Conservation (phyloP, 1,140 invertebrate genomes). For the honey bee (Apis mellifera) region DNA sequence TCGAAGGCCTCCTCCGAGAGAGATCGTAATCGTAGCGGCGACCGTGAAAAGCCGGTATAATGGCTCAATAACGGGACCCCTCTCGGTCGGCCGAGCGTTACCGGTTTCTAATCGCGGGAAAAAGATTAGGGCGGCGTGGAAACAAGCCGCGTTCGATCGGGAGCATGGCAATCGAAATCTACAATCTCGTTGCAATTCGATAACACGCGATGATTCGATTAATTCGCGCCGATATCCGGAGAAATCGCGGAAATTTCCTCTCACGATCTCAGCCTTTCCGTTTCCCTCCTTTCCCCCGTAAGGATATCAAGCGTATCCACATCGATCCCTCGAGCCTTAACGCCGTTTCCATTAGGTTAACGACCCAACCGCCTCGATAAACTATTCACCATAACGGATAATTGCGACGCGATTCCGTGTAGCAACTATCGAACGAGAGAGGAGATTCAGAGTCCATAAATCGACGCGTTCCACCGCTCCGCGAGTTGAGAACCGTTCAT, state of each 20-base stretch:
- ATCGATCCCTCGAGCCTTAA: conserved; percentile 61
- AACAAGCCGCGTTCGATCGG: conserved; percentile 12
- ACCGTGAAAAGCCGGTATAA: conserved; percentile 33
- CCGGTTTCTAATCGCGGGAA: conserved; percentile 57
- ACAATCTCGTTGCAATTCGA: conserved; percentile 53
- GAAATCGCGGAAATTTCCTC: conserved; percentile 50
- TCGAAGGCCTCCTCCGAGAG: background rate
- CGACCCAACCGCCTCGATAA: conserved; percentile 58
- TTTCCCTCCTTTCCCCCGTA: conserved; percentile 45
- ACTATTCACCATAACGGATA: conserved; percentile 62
- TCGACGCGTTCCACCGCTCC: background rate
- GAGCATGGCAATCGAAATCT: conserved; percentile 51
- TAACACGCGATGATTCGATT: too few relatives aligned
- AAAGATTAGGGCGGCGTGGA: conserved; percentile 49
- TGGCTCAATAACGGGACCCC: conserved; percentile 47
- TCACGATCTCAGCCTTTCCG: background rate
- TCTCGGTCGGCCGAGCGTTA: conserved; percentile 13
- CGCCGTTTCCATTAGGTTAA: conserved; percentile 66
- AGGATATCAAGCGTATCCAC: conserved; percentile 58
- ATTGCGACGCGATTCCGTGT: conserved; percentile 54
- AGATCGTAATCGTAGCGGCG: conserved; percentile 13
- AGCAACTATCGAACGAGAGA: background rate
- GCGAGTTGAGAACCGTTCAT: background rate
- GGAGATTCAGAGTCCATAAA: conserved; percentile 18
- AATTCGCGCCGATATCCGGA: conserved; percentile 48